Evolutionary conservation across 2,797 vertebrate genomes (phyloP), one percentile per base, ranked within the genome.

Genomic region (Menidia menidia): DNA sequence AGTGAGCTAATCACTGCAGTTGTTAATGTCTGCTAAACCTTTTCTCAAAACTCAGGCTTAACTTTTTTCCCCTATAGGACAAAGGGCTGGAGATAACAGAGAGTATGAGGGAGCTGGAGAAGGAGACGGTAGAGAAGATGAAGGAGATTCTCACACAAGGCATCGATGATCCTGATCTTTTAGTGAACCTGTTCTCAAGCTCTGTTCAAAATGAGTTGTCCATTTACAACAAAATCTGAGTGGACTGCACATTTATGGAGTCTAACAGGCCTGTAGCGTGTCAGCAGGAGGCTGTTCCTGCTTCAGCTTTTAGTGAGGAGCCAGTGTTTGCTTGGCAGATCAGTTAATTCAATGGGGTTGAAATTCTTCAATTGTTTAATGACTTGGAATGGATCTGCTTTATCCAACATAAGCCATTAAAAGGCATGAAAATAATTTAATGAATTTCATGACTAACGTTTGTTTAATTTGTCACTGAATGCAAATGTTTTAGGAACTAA

Each of bases 101-200:
- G 52, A 64, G 84, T 6, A 94, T 97, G 90, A 95, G 85, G 74
- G 86, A 86, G 35, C 67, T 99, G 64, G 97, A 99, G 81, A 95
- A 94, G 82, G 77, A 91, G 74, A 94, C 92, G 61, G 89, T 97
- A 57, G 73, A 64, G 61, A 66, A 95, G 82, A 95, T 96, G 93
- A 96, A 98, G 85, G 73, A 81, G 58, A 44, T 95, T 85, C 92
- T 98, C 60, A 91, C 90, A 55, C 71, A 70, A 0, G 92, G 94
- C 47, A 67, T 88, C 75, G 80, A 90, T 4, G 90, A 95, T 3
- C 13, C 78, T 8, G 92, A 95, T 35, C 60, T 88, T 61, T 73
- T 89, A 42, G 92, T 90, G 54, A 81, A 95, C 89, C 93, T 97
- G 57, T 98, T 98, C 81, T 51, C 95, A 71, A 71, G 82, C 31